phyloP scores from a whole-genome alignment of 2,888 invertebrate genomes.

The Sylvicola fuscatus region DNA sequence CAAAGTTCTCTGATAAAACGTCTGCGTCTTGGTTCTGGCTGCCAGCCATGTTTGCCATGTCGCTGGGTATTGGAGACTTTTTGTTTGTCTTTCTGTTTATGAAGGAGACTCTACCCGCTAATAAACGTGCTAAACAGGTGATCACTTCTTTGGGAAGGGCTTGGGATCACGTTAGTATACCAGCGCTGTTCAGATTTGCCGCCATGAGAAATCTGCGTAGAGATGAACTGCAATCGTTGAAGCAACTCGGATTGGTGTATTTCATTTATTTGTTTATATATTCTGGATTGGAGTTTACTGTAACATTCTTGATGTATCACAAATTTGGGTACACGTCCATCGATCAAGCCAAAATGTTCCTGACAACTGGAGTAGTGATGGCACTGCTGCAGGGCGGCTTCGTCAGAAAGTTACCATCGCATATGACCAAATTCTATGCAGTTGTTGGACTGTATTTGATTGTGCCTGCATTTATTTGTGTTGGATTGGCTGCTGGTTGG shows the following conservation, averaged over 20 bases:
- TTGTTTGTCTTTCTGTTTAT: constrained; percentile 49
- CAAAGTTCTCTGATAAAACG: constrained; percentile 40
- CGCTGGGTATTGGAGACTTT: constrained; percentile 56
- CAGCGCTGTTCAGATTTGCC: constrained; percentile 30
- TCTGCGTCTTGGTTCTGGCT: constrained; percentile 54
- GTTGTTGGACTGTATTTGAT: constrained; percentile 60
- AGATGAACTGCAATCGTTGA: constrained; percentile 41
- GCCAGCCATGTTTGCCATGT: constrained; percentile 59
- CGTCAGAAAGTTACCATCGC: constrained; percentile 55
- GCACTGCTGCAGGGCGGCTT: constrained; percentile 75
- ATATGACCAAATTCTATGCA: constrained; percentile 49
- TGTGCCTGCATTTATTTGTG: constrained; percentile 66
- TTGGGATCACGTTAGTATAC: constrained; percentile 40
- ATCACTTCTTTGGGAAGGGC: constrained; percentile 43
- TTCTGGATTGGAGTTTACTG: constrained; percentile 91
- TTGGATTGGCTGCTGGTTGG: constrained; percentile 46
- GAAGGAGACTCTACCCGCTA: constrained; percentile 66
- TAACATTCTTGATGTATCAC: constrained; percentile 90
- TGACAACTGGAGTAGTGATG: constrained; percentile 85
- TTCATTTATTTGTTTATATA: constrained; percentile 87
- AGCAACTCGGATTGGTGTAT: constrained; percentile 51
- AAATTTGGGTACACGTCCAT: constrained; percentile 78
- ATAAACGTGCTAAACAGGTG: constrained; percentile 47
- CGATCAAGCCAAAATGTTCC: constrained; percentile 97
- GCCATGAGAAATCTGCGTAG: constrained; percentile 25